Base-by-base conservation (phyloP, 2,797 vertebrate species). In the Gambelia wislizenii region DNA sequence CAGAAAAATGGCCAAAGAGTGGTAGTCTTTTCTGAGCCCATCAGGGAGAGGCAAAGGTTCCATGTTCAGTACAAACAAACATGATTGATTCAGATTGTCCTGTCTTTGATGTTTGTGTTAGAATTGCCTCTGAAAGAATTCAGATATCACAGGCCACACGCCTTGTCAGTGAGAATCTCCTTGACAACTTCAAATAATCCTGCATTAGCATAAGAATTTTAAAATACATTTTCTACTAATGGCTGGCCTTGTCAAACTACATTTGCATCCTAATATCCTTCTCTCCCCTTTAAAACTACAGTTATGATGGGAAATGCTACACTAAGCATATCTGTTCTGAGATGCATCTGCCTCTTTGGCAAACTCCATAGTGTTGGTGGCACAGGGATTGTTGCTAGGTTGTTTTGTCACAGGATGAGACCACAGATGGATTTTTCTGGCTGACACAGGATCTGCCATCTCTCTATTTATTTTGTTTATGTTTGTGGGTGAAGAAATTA, bases 341-440 rank as follows among this genome's bases (percentile, higher is more conserved):
- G 93, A 87, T 94, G 94, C 95, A 96, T 96, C 95, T 96, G 95
- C 80, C 95, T 95, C 93, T 95, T 92, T 95, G 94, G 96, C 96
- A 97, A 93, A 94, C 89, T 89, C 84, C 87, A 80, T 83, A 33
- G 92, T 94, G 85, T 93, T 94, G 93, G 95, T 96, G 94, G 94
- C 93, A 94, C 12, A 92, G 90, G 91, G 93, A 95, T 93, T 95
- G 94, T 75, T 91, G 94, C 91, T 92, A 92, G 86, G 86, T 93
- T 90, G 92, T 96, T 84, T 95, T 95, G 95, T 94, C 92, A 89
- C 91, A 94, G 93, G 93, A 88, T 96, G 88, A 96, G 91, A 91
- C 83, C 93, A 93, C 94, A 95, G 96, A 96, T 96, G 96, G 95
- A 87, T 95, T 94, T 36, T 96, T 95, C 93, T 96, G 95, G 94